phyloP scores from a whole-genome alignment of 2,113 vertebrate genomes.

The Spheniscus mendiculus region DNA sequence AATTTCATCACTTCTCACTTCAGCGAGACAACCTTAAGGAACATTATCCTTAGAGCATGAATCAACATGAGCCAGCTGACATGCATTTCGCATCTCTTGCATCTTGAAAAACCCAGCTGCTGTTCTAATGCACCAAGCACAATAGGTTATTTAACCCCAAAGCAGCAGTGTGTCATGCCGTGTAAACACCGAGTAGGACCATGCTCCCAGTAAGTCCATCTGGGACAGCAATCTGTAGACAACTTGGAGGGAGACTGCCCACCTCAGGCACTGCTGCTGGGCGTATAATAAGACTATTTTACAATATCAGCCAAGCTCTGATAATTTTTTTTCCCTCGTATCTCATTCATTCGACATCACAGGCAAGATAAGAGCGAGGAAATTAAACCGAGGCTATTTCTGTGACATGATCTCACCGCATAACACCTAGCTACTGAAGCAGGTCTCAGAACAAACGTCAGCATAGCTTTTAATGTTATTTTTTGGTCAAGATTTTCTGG shows the following conservation, averaged over 20 bases:
- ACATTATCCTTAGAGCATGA: slow-evolving; percentile 53
- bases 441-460: not conserved
- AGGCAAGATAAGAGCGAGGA: not conserved
- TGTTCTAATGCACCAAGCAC: not conserved
- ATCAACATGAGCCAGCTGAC: slow-evolving; percentile 53
- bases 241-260: not conserved
- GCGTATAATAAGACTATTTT: fast-evolving
- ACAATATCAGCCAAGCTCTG: not conserved
- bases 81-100: slow-evolving; percentile 28
- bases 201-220: not conserved
- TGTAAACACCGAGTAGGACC: not conserved
- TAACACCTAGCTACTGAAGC: not conserved
- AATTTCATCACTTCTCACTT: slow-evolving; percentile 57
- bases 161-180: not conserved
- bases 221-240: not conserved
- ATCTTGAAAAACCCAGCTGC: slow-evolving; percentile 37
- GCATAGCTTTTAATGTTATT: not conserved
- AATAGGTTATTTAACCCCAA: slow-evolving; percentile 35
- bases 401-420: slow-evolving; percentile 13
- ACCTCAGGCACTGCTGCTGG: not conserved
- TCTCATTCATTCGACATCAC: not conserved
- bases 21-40: slow-evolving; percentile 40
- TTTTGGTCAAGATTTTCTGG: not conserved
- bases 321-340: not conserved
- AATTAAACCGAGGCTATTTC: slow-evolving; percentile 24